Base-by-base conservation (phyloP, 2,888 invertebrate species). In the Allophyes oxyacanthae region DNA sequence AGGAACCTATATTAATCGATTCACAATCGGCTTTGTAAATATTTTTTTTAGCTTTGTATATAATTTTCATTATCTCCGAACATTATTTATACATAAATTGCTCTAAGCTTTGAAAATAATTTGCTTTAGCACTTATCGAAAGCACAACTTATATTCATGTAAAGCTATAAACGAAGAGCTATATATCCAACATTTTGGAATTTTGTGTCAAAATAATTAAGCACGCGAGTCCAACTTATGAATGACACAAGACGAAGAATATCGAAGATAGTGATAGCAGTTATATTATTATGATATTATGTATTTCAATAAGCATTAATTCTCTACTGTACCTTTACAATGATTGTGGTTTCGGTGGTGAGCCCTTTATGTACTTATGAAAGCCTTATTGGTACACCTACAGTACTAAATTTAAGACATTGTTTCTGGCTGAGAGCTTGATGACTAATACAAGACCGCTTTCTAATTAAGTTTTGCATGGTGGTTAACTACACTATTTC, bases 341-440 rank as follows among this genome's bases (percentile, higher is more conserved):
- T 3, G 36, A 68, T 68, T 68, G 62, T 48, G 69, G 64, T 61
- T 44, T 52, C 43, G 11, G 46, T n/a, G 2, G 42, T 41, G n/a
- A n/a, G n/a, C n/a, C n/a, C n/a, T n/a, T n/a, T n/a, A n/a, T n/a
- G n/a, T n/a, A n/a, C n/a, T n/a, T n/a, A n/a, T 26, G 32, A 15
- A 43, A 14, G 15, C 26, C 20, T 49, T 41, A 57, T 66, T 36
- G 41, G 15, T 55, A 25, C 25, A 25, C 25, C 4, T 25, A 6
- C 41, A 56, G 56, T 15, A 48, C 13, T 20, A 1, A 28, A 28
- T 6, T 28, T 41, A 38, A 36, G 57, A 32, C 37, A 52, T 56
- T 52, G 44, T 44, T 67, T 50, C 36, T 48, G 46, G 50, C 25
- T 64, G 32, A 38, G 48, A 43, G 86, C 81, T 70, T 64, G 34